A percentile compares a stretch with the other conserved stretches of the same genome.
Conservation (phyloP, 2,888 invertebrate genomes). For the Malthinus flaveolus region DNA sequence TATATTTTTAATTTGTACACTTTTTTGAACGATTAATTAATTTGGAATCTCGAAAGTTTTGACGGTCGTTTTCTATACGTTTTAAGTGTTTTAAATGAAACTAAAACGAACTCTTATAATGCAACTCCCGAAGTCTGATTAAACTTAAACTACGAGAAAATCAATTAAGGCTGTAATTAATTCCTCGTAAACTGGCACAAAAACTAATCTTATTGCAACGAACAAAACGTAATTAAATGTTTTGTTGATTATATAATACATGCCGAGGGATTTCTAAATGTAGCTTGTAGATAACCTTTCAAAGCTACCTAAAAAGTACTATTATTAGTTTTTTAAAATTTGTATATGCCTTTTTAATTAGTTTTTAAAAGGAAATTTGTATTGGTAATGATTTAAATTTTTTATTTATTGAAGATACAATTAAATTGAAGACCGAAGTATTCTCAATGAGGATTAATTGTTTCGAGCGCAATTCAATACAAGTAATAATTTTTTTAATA, state of each 20-base stretch:
- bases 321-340: no score
- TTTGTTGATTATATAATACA: constrained; percentile 49
- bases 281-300: constrained; percentile 25
- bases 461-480: no score
- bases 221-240: constrained; percentile 53
- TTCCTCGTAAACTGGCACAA: constrained; percentile 50
- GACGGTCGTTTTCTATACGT: constrained; percentile 12
- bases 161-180: constrained; percentile 52
- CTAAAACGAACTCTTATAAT: constrained; percentile 39
- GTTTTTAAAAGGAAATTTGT: no score
- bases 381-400: no score
- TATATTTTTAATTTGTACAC: no score
- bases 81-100: constrained; percentile 26
- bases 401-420: no score
- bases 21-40: no score
- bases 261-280: constrained; percentile 44
- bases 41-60: constrained; percentile 8
- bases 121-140: constrained; percentile 46
- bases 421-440: no score
- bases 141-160: constrained; percentile 49
- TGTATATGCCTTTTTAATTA: no score
- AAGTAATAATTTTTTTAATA: no score
- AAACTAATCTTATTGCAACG: constrained; percentile 50
- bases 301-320: no score
- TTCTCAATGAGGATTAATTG: no score